These are phyloP conservation scores for Amniataba percoides DNA, from an alignment of 2,797 vertebrate species.

Conservation along the genomic window DNA sequence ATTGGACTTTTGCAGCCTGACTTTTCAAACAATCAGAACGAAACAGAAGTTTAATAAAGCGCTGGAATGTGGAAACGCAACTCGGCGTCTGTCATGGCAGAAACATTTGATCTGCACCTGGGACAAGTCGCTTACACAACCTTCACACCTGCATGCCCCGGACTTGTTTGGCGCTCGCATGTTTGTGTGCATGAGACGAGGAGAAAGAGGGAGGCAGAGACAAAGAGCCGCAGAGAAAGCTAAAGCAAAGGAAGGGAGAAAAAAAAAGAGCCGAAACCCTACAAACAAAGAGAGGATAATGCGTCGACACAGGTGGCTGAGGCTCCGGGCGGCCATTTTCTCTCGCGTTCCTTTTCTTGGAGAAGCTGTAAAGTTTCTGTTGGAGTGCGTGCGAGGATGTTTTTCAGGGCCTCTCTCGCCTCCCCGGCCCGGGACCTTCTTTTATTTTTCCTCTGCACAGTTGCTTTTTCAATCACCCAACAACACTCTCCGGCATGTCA, in stretches of 20 bases:
- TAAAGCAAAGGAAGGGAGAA: background rate
- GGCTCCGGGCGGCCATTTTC: conserved; percentile 40
- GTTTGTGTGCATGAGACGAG: conserved; percentile 6
- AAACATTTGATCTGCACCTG: conserved; percentile 75
- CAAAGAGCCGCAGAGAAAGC: background rate
- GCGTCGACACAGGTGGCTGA: conserved; percentile 13
- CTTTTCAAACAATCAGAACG: conserved; percentile 47
- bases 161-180: conserved; percentile 48
- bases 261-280: conserved; percentile 31
- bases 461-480: conserved; percentile 69
- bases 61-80: conserved; percentile 73
- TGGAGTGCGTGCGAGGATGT: conserved; percentile 54
- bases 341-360: conserved; percentile 26
- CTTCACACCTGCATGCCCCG: conserved; percentile 67
- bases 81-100: conserved; percentile 54
- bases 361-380: conserved; percentile 60
- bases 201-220: conserved; percentile 14
- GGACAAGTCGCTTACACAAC: conserved; percentile 69
- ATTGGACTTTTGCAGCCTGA: conserved; percentile 27
- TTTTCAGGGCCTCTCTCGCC: conserved; percentile 42
- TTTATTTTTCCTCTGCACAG: conserved; percentile 51
- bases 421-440: conserved; percentile 10
- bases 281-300: conserved; percentile 27
- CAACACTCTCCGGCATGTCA: conserved; percentile 61
- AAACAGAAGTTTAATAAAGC: conserved; percentile 58